Conservation (phyloP, 2,797 vertebrate genomes). For the Thunnus albacares region DNA sequence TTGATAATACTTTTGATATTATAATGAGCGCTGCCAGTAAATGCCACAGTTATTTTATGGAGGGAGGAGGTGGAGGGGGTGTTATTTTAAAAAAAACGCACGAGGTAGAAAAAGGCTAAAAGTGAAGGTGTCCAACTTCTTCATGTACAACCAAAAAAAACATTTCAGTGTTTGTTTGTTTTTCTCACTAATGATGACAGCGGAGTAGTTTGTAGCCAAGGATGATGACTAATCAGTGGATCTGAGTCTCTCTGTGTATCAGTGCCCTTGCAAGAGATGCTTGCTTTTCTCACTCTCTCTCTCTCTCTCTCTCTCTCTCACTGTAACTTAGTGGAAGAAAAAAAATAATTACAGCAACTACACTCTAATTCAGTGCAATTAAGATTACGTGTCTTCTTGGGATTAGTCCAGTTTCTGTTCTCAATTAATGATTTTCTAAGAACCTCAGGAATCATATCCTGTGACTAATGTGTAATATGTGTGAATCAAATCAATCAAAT, state of each 20-base stretch:
- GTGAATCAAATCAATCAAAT: neutral
- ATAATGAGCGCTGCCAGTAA: no score
- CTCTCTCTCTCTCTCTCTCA: neutral
- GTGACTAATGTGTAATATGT: neutral
- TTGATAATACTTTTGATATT: no score
- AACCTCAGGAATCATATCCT: neutral
- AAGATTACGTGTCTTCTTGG: neutral
- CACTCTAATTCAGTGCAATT: neutral
- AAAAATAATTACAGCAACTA: neutral
- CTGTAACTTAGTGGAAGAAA: neutral
- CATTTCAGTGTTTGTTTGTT: neutral
- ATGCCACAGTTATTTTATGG: no score
- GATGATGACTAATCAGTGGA: constrained; percentile 4
- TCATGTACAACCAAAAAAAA: neutral
- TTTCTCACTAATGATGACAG: neutral
- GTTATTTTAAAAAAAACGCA: no score
- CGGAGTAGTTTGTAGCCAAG: neutral
- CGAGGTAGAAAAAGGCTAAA: neutral
- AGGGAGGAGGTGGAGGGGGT: no score
- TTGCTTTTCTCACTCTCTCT: neutral
- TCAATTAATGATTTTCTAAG: neutral
- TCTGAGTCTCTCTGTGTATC: neutral
- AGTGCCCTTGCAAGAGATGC: neutral
- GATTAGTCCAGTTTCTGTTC: neutral
- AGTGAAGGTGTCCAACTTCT: neutral